Evolutionary conservation across 2,113 vertebrate genomes (phyloP).

Genomic region (Noctilio leporinus): DNA sequence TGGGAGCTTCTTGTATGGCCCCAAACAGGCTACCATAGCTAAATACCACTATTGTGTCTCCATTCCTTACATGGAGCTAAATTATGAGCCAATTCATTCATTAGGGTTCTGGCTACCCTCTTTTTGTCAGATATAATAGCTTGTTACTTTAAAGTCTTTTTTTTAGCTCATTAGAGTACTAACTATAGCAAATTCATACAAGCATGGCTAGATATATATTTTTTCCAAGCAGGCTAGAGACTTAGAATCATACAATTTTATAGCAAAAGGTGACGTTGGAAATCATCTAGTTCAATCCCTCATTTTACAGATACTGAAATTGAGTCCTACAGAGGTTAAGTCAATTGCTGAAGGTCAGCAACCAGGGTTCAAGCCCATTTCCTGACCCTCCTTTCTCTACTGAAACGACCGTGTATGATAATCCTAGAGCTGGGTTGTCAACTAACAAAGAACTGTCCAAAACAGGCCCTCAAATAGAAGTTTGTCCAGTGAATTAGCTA

Average conservation of each 20-base stretch:
- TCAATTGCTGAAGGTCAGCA: constrained; percentile 31
- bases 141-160: constrained; percentile 4
- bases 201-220: background rate
- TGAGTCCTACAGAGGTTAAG: constrained; percentile 17
- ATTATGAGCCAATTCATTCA: background rate
- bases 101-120: background rate
- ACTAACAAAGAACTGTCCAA: background rate
- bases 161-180: background rate
- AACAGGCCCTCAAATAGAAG: background rate
- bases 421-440: background rate
- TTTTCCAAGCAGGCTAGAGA: background rate
- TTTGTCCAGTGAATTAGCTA: background rate
- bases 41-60: background rate
- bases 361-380: background rate
- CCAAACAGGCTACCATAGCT: background rate
- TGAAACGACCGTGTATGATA: background rate
- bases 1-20: background rate
- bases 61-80: background rate
- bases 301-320: constrained; percentile 50
- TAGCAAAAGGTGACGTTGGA: constrained; percentile 34
- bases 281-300: constrained; percentile 24
- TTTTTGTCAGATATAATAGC: background rate
- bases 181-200: background rate
- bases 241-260: constrained; percentile 43
- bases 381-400: background rate